phyloP scores from a whole-genome alignment of 1,140 invertebrate genomes.

The Drosophila ambigua region DNA sequence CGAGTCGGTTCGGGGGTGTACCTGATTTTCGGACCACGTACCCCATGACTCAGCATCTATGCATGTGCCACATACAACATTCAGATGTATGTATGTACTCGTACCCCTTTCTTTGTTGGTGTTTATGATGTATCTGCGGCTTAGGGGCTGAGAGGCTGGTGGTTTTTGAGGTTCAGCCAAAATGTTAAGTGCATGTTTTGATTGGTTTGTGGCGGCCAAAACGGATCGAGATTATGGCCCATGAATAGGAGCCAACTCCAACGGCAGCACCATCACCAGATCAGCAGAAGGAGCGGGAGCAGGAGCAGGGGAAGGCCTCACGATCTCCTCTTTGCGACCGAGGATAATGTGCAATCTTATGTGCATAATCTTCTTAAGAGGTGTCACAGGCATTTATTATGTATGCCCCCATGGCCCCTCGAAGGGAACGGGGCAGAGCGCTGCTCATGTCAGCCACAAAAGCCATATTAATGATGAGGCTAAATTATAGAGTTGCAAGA shows the following conservation, averaged over 20 bases:
- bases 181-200: conserved; percentile 81
- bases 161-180: conserved; percentile 42
- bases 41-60: conserved; percentile 63
- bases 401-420: background rate
- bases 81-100: too few relatives aligned
- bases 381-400: conserved; percentile 56
- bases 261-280: background rate
- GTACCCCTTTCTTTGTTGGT: conserved; percentile 21
- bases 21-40: conserved; percentile 46
- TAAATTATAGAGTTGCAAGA: conserved; percentile 38
- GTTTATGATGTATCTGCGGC: conserved; percentile 52
- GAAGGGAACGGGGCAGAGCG: conserved; percentile 1
- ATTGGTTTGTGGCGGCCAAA: conserved; percentile 69
- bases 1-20: conserved; percentile 32
- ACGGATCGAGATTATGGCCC: conserved; percentile 62
- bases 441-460: conserved; percentile 18
- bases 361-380: conserved; percentile 60
- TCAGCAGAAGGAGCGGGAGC: background rate
- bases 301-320: background rate
- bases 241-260: conserved; percentile 40
- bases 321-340: conserved; percentile 25
- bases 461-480: conserved; percentile 48
- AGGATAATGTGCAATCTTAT: conserved; percentile 60
- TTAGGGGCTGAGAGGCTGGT: conserved; percentile 1
- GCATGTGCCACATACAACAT: background rate